These are phyloP conservation scores for Leptinotarsa texana DNA, from an alignment of 1,140 invertebrate species.

Conservation along the genomic window DNA sequence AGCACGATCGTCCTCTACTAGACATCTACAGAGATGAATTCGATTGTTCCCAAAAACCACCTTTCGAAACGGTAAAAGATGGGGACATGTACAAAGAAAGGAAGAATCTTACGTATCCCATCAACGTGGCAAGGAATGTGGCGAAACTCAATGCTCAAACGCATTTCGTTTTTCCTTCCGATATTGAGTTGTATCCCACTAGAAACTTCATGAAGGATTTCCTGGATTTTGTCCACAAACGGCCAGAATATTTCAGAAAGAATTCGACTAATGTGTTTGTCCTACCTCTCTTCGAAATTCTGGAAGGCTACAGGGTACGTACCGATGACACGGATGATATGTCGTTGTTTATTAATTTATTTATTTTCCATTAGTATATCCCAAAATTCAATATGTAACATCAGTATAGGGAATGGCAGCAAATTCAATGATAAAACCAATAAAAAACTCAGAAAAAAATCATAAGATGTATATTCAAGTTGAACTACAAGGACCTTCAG, in stretches of 20 bases:
- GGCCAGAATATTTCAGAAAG: conserved; percentile 22
- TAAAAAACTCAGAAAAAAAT: too few relatives aligned
- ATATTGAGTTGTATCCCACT: conserved; percentile 73
- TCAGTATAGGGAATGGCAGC: too few relatives aligned
- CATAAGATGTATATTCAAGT: too few relatives aligned
- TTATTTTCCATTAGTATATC: too few relatives aligned
- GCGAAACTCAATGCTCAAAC: conserved; percentile 66
- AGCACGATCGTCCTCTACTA: conserved; percentile 15
- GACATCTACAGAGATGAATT: conserved; percentile 33
- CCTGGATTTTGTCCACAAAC: conserved; percentile 44
- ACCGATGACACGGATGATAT: background rate
- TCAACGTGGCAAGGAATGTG: conserved; percentile 75
- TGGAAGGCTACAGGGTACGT: conserved; percentile 39
- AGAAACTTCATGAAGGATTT: conserved; percentile 52
- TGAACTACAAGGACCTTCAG: too few relatives aligned
- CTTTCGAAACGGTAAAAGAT: conserved; percentile 30
- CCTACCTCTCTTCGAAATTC: conserved; percentile 60
- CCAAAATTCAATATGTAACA: too few relatives aligned
- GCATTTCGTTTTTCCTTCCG: conserved; percentile 72
- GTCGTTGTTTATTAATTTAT: too few relatives aligned
- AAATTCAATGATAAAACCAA: too few relatives aligned
- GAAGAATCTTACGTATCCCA: conserved; percentile 67
- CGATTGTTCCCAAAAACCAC: conserved; percentile 34
- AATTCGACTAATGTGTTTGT: conserved; percentile 50
- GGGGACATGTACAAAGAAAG: conserved; percentile 52